phyloP scores from a whole-genome alignment of 2,888 invertebrate species.

The Habroteleia sp. region DNA sequence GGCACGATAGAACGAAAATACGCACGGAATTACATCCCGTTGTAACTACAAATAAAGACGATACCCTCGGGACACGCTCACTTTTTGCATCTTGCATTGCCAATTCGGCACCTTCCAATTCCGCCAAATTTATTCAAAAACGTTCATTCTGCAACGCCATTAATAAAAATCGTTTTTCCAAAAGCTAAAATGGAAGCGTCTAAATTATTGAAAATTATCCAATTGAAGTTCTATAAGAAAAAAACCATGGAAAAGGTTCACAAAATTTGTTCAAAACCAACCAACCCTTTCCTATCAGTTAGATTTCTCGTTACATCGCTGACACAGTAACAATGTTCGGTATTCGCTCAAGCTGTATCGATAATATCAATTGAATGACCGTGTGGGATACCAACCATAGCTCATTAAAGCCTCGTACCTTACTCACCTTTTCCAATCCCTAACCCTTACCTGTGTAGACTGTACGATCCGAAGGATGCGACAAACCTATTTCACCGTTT shows the following conservation, averaged over 20 bases:
- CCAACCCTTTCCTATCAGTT: conserved; percentile 7
- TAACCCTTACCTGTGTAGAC: conserved; percentile 19
- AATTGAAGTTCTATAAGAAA: not conserved
- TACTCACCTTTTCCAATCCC: conserved; percentile 33
- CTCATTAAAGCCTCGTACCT: conserved; percentile 69
- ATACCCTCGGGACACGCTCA: conserved; percentile 39
- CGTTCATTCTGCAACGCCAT: conserved; percentile 17
- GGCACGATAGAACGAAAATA: conserved; percentile 57
- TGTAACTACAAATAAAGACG: conserved; percentile 53
- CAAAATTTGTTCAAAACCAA: not conserved
- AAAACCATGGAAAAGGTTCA: not conserved
- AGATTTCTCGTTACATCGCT: conserved; percentile 41
- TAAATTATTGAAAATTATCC: too few relatives aligned
- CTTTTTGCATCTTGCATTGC: conserved; percentile 37
- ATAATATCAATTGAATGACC: conserved; percentile 59
- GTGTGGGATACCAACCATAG: conserved; percentile 60
- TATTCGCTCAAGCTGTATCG: conserved; percentile 51
- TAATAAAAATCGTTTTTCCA: too few relatives aligned
- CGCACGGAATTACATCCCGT: conserved; percentile 58
- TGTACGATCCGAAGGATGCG: conserved; percentile 6
- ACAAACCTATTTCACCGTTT: conserved; percentile 53
- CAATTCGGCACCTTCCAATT: conserved; percentile 18
- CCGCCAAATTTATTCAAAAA: conserved; percentile 35
- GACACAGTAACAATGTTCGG: conserved; percentile 56
- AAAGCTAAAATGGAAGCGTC: too few relatives aligned